Evolutionary conservation across 2,113 vertebrate genomes (phyloP), one percentile per base, ranked within the genome.

Genomic region (Gymnarchus niloticus): DNA sequence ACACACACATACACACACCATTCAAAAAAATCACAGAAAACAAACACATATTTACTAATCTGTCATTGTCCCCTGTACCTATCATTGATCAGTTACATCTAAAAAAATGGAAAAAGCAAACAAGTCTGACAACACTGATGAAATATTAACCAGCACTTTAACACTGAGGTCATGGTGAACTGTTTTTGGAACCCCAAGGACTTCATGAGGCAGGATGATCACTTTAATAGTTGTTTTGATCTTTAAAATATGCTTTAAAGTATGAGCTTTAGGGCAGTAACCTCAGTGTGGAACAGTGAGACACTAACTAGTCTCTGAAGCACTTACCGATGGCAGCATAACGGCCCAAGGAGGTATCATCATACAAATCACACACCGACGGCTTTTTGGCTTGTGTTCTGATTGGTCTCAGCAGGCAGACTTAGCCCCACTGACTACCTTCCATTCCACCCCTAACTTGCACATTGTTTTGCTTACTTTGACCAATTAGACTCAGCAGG

Each of bases 101-200:
- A 69, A 37, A 69, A 69, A 37, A 69, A 65, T 33, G 14, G 17
- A 33, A 25, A 83, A 3, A 46, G 14, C 37, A 46, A 7, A 28
- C 48, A 65, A 25, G 28, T 44, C 57, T 61, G 82, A 44, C 76
- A 59, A 83, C 48, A 84, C 83, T 65, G 83, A 84, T 84, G 56
- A 69, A 49, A 49, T 84, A 48, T 28, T 46, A 84, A 84, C 41
- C 41, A 25, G 56, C 21, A 65, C 23, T 14, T 12, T 65, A 48
- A 84, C 56, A 46, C 46, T 83, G 54, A 49, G 44, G 83, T 51
- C 10, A 80, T 6, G 46, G 41, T 65, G 57, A 41, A 14, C 52
- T 7, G 52, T 54, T 7, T 14, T 33, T 73, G 65, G 65, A 33
- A n/a, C 76, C 76, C 44, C 37, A n/a, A 37, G 44, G 76, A 48